Evolutionary conservation across 92 coral and sea anemone species (phyloP).

Genomic region (Pocillopora grandis): DNA sequence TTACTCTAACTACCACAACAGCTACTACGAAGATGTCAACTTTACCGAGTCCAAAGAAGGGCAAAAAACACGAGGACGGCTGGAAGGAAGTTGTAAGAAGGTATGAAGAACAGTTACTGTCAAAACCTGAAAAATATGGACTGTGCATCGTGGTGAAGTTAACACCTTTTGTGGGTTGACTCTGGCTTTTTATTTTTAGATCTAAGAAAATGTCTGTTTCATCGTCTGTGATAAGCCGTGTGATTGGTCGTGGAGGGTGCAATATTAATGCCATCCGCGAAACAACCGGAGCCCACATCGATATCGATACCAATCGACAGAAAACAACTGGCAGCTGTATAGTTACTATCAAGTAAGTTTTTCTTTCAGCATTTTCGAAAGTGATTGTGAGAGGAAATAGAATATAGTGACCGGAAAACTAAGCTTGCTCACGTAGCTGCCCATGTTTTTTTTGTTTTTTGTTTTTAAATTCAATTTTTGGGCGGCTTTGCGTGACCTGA

Average conservation of each 20-base stretch:
- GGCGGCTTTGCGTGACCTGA: too few relatives aligned
- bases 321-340: constrained; percentile 95
- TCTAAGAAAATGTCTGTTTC: constrained; percentile 98
- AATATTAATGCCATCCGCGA: constrained; percentile 96
- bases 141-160: not conserved
- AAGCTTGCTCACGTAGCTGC: too few relatives aligned
- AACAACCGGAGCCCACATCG: constrained; percentile 98
- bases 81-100: constrained; percentile 98
- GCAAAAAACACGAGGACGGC: constrained; percentile 93
- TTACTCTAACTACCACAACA: constrained; percentile 87
- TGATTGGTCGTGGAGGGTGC: constrained; percentile 98
- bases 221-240: constrained; percentile 94
- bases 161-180: not conserved
- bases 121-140: not conserved
- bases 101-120: constrained; percentile 19
- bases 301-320: constrained; percentile 95
- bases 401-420: too few relatives aligned
- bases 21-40: constrained; percentile 78
- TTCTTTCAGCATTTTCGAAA: not conserved
- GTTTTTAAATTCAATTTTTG: too few relatives aligned
- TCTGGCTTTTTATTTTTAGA: constrained; percentile 34
- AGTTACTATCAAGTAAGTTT: constrained; percentile 88
- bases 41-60: constrained; percentile 91
- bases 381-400: too few relatives aligned
- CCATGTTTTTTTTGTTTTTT: too few relatives aligned